Conservation (phyloP, 2,113 vertebrate species). For the Spilogale gracilis region DNA sequence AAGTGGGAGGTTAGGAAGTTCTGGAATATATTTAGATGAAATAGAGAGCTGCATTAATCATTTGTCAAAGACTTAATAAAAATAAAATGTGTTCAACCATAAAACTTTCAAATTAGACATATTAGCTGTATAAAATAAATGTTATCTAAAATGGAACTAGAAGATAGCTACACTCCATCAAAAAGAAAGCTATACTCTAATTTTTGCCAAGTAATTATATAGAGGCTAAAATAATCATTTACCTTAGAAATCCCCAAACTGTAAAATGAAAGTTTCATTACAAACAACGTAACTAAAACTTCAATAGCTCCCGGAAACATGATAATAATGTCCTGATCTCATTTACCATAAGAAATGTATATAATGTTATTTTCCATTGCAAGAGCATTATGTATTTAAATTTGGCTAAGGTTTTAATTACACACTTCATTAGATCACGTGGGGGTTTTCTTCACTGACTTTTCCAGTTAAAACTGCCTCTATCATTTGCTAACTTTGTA, state of each 20-base stretch:
- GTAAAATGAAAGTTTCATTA: neutral
- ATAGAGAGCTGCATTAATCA: neutral
- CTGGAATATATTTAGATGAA: neutral
- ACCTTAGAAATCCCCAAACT: neutral
- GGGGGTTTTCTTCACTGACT: neutral
- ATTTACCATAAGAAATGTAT: neutral
- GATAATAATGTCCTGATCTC: neutral
- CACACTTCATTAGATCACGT: neutral
- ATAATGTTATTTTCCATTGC: neutral
- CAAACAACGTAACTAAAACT: neutral
- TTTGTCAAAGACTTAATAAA: slow-evolving; percentile 24
- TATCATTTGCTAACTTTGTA: neutral
- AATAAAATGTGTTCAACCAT: slow-evolving; percentile 5
- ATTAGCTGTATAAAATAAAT: slow-evolving; percentile 14
- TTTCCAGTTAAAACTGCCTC: neutral
- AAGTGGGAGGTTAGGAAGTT: neutral
- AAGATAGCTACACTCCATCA: neutral
- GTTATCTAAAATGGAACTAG: slow-evolving; percentile 27
- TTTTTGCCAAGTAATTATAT: neutral
- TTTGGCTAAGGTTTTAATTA: neutral
- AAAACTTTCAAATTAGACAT: neutral
- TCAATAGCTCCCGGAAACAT: neutral
- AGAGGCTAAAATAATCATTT: slow-evolving; percentile 8
- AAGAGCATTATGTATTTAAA: neutral
- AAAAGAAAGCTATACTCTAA: neutral